Percentiles rank a stretch among this genome's conserved stretches.
Evolutionary conservation across 2,888 invertebrate species (phyloP).

Genomic region (Epistrophe grossulariae): DNA sequence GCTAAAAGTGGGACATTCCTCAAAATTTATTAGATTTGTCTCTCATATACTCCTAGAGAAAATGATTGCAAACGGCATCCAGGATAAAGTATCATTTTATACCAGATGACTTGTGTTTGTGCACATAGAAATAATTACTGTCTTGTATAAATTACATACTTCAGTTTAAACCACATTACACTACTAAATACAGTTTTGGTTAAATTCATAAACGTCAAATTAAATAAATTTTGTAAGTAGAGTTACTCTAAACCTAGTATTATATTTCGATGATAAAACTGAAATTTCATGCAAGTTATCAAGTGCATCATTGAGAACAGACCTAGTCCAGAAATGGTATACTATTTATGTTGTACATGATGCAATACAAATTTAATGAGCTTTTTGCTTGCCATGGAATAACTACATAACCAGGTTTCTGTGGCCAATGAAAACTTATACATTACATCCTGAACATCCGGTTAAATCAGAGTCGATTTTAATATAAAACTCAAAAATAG

Average conservation of each 20-base stretch:
- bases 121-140: neutral
- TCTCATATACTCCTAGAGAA: constrained; percentile 71
- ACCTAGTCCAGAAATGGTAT: constrained; percentile 15
- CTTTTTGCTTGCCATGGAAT: constrained; percentile 59
- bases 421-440: constrained; percentile 62
- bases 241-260: too few species aligned
- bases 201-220: too few species aligned
- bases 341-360: constrained; percentile 54
- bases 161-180: too few species aligned
- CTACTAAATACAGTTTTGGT: too few species aligned
- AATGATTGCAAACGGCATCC: constrained; percentile 69
- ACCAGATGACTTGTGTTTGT: constrained; percentile 36
- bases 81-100: constrained; percentile 44
- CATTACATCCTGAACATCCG: neutral
- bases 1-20: constrained; percentile 71
- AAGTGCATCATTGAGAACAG: too few species aligned
- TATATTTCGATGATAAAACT: too few species aligned
- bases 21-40: constrained; percentile 45
- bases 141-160: too few species aligned
- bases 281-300: too few species aligned
- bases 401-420: constrained; percentile 35
- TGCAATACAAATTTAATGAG: constrained; percentile 51
- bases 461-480: too few species aligned
- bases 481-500: too few species aligned
- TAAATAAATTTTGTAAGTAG: too few species aligned